phyloP scores from a whole-genome alignment of 2,113 vertebrate species.

The Vanacampus margaritifer region DNA sequence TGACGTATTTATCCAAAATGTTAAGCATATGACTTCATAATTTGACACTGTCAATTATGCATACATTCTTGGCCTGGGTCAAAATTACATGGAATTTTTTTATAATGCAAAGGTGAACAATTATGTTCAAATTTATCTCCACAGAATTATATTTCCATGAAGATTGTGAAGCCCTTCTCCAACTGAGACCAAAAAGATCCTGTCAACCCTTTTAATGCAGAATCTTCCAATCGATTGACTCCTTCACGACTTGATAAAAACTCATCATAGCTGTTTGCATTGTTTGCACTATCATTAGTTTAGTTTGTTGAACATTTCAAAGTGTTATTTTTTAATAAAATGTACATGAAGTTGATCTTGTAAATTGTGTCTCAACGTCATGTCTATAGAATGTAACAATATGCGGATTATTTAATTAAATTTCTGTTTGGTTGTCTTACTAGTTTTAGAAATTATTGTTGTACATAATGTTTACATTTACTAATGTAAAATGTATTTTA shows the following conservation, averaged over 20 bases:
- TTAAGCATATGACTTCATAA: no score
- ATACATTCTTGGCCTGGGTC: no score
- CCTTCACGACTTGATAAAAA: conserved; percentile 3
- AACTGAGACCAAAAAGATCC: conserved; percentile 10
- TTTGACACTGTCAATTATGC: neutral
- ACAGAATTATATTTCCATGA: conserved; percentile 95
- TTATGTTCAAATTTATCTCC: conserved; percentile 4
- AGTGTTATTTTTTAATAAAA: neutral
- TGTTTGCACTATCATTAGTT: conserved; percentile 21
- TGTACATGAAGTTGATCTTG: neutral
- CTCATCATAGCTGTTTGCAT: conserved; percentile 60
- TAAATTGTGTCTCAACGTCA: neutral
- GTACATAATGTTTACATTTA: neutral
- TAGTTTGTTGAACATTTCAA: conserved; percentile 16
- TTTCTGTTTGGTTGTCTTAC: neutral
- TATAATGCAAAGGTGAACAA: neutral
- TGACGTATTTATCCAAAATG: neutral
- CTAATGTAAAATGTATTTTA: no score
- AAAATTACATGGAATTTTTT: no score
- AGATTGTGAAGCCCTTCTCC: conserved; percentile 84
- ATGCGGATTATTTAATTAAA: neutral
- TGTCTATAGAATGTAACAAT: neutral
- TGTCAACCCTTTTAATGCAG: neutral
- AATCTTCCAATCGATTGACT: neutral
- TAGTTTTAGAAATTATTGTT: neutral